phyloP scores from a whole-genome alignment of 2,888 invertebrate species.

The Eudemis profundana region DNA sequence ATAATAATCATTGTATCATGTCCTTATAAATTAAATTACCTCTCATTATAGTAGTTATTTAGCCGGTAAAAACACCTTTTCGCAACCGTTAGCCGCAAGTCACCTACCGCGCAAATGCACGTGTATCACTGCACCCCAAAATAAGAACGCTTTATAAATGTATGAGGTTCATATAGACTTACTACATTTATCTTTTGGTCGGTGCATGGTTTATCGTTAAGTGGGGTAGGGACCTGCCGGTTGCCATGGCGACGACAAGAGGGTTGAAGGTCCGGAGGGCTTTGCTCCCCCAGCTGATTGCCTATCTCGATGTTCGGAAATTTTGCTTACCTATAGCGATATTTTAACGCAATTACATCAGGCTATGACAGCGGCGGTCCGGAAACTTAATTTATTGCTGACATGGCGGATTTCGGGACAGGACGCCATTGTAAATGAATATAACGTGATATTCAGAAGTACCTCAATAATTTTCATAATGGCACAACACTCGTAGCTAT shows the following conservation, averaged over 20 bases:
- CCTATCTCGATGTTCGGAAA: conserved; percentile 60
- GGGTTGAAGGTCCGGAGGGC: conserved; percentile 64
- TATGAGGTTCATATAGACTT: conserved; percentile 2
- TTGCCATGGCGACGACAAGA: conserved; percentile 75
- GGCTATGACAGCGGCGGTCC: conserved; percentile 15
- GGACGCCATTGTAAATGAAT: background rate
- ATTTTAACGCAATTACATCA: conserved; percentile 29
- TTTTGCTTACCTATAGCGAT: conserved; percentile 54
- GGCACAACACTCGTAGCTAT: background rate
- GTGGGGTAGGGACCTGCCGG: conserved; percentile 72
- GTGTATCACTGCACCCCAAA: conserved; percentile 20
- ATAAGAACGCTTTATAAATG: conserved; percentile 5
- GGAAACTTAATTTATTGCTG: conserved; percentile 14
- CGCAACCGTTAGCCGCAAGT: conserved; percentile 13
- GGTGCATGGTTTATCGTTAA: conserved; percentile 60
- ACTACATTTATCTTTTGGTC: conserved; percentile 48
- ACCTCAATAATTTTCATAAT: no score
- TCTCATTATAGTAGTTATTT: conserved; percentile 14
- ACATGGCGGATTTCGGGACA: background rate
- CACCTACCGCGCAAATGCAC: conserved; percentile 34
- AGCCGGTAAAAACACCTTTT: conserved; percentile 29
- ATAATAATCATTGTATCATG: background rate
- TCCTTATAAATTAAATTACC: conserved; percentile 11
- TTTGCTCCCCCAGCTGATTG: conserved; percentile 66
- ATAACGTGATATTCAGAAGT: no score